Evolutionary conservation across 2,113 vertebrate species (phyloP), one percentile per base, ranked within the genome.

Genomic region (Phrynosoma blainvillii): DNA sequence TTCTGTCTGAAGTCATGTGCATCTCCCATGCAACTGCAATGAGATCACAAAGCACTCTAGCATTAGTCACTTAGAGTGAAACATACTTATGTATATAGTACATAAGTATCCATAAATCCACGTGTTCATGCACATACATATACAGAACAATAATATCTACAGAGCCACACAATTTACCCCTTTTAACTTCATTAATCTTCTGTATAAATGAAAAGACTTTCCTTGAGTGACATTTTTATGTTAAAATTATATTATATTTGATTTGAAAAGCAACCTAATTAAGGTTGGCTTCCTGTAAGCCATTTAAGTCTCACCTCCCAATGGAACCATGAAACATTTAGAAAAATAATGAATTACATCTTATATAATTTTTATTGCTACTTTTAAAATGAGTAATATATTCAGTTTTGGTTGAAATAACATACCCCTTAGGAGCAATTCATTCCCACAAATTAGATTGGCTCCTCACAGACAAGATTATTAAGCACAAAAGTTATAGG

Each of bases 281-380:
- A 96, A 96, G 92, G 94, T 93, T 94, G 91, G 89, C 87, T 95
- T 95, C 88, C 92, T 95, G 87, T 92, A 93, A 95, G 91, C 88
- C 92, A 95, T 96, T 95, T 96, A 95, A 94, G 85, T 88, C 87
- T 95, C 89, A 83, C 84, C 82, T 96, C 95, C 93, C 93, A 62
- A n/a, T 84, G 91, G 95, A 94, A 91, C 92, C 4, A 68, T 90
- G 66, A 94, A 95, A 94, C 89, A 91, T 92, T 95, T 96, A 96
- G 87, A 94, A 96, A 96, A 96, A 95, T 95, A 95, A 96, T 97
- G 89, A 96, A 96, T 96, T 96, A 87, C 88, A 93, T 95, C 91
- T 95, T 95, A 95, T 94, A 95, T 95, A 95, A 96, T 96, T 89
- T 96, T 95, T 96, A 96, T 94, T 95, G 92, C 93, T 93, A 88